Evolutionary conservation across 2,888 invertebrate genomes (phyloP), one percentile per base, ranked within the genome.

Genomic region (Caenorhabditis sp.): DNA sequence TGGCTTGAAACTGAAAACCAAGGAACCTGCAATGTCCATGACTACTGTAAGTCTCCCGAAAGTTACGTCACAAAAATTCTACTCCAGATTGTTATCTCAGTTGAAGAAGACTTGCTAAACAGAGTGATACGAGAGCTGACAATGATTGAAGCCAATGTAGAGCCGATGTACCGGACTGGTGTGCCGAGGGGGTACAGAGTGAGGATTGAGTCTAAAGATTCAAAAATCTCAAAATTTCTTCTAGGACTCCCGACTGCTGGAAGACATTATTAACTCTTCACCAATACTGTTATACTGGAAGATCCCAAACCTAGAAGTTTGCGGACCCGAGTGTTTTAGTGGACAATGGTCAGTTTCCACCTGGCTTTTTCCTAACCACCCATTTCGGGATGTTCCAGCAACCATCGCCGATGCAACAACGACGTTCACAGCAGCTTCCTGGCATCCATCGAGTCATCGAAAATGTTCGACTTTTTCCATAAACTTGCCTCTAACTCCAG

Each of bases 51-150:
- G 74, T 63, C 28, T 1, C 12, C 10, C n/a, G 5, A 28, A 5
- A 38, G n/a, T n/a, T n/a, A n/a, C n/a, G n/a, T 10, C n/a, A 19
- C n/a, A n/a, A n/a, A 47, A 47, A 47, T 19, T n/a, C n/a, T n/a
- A 10, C 7, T 47, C 19, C 47, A 19, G 19, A 2, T 14, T 19
- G n/a, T 19, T 19, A 0, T 47, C 22, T 31, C 68, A 44, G 70
- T 75, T 7, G 59, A 41, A 16, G 85, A 85, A 16, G 66, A 68
- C 16, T 22, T 73, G 12, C 7, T 84, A 8, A 70, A 64, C n/a
- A 31, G 63, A 56, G 54, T 85, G 38, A 80, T 87, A n/a, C 74
- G 80, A 4, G 75, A 82, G n/a, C 35, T 87, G 66, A 58, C 61
- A 49, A 58, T 81, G 6, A 41, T 86, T 24, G 86, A 86, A 54